phyloP scores from a whole-genome alignment of 2,113 vertebrate species.

The Sinosuthora webbiana region DNA sequence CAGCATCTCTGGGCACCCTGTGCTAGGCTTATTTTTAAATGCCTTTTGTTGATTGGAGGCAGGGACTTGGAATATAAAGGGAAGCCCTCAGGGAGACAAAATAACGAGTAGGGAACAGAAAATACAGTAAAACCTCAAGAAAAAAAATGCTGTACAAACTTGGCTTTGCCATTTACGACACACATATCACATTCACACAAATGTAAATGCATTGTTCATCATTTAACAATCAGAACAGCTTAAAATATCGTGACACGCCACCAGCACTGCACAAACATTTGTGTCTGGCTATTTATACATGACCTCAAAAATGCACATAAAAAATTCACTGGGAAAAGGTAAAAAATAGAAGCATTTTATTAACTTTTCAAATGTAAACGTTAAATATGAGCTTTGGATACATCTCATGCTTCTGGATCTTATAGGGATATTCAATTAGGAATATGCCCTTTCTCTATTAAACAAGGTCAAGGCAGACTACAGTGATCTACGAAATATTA shows the following conservation, averaged over 20 bases:
- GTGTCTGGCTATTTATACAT: not conserved
- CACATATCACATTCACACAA: not conserved
- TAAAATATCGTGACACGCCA: not conserved
- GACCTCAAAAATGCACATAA: slow-evolving; percentile 18
- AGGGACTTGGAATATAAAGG: not conserved
- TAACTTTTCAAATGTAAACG: slow-evolving; percentile 1
- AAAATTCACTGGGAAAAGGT: not conserved
- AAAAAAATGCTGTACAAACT: not conserved
- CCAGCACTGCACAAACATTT: not conserved
- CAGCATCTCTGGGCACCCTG: not conserved
- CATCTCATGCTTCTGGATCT: not conserved
- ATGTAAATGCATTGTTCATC: not conserved
- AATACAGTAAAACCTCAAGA: not conserved
- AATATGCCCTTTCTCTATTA: not conserved
- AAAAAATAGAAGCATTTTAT: slow-evolving; percentile 24
- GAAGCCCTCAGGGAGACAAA: not conserved
- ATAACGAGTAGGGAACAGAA: not conserved
- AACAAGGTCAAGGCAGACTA: not conserved
- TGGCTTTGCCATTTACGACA: not conserved
- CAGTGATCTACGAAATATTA: not conserved
- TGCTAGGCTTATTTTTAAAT: not conserved
- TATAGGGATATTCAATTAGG: not conserved
- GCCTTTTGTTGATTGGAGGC: not conserved
- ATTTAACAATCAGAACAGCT: not conserved
- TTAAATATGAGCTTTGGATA: not conserved